Percentiles rank a stretch among this genome's conserved stretches.
Evolutionary conservation across 2,888 invertebrate genomes (phyloP).

Genomic region (Heliconius cydno): DNA sequence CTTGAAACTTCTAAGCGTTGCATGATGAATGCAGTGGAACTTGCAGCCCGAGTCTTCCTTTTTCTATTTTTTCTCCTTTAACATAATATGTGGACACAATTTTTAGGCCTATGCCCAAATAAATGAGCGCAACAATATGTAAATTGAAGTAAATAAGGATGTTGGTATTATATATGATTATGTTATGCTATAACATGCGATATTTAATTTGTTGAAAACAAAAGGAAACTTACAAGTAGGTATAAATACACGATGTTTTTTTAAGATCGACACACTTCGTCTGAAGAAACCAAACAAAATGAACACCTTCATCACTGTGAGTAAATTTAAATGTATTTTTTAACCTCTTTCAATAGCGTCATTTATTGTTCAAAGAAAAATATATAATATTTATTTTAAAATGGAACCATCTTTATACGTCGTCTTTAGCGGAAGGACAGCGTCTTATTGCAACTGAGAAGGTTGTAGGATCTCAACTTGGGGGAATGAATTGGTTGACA

Average conservation of each 20-base stretch:
- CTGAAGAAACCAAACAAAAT: constrained; percentile 64
- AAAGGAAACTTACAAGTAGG: constrained; percentile 47
- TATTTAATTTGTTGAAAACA: constrained; percentile 24
- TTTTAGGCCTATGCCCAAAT: background rate
- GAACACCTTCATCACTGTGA: constrained; percentile 74
- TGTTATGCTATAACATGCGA: constrained; percentile 19
- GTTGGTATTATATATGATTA: constrained; percentile 11
- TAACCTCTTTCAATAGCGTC: constrained; percentile 12
- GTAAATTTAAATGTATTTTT: constrained; percentile 52
- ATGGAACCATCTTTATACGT: no score
- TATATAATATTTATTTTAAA: no score
- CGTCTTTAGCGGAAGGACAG: no score
- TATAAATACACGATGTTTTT: constrained; percentile 48
- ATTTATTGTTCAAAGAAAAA: background rate
- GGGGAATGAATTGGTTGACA: no score
- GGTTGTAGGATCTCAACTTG: no score
- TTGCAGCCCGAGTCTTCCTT: no score
- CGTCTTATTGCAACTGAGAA: no score
- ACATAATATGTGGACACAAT: background rate
- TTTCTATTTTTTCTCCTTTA: no score
- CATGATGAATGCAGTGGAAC: no score
- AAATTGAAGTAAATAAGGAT: constrained; percentile 27
- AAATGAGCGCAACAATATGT: constrained; percentile 9
- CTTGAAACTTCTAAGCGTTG: no score
- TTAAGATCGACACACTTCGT: constrained; percentile 64